phyloP scores from a whole-genome alignment of 2,888 invertebrate species.

The Fragum whitleyi region DNA sequence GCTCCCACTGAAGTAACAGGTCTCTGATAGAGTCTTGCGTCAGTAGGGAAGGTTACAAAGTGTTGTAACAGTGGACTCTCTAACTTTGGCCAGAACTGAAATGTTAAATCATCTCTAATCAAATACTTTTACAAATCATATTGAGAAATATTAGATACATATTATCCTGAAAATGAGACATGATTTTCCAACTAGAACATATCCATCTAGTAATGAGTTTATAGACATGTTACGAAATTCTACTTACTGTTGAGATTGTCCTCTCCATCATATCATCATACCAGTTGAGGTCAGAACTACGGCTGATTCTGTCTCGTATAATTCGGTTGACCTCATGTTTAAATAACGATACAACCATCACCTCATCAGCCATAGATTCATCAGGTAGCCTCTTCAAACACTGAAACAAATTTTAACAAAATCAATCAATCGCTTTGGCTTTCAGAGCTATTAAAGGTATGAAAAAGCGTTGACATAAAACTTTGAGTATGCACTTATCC shows the following conservation, averaged over 20 bases:
- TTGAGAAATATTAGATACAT: no score
- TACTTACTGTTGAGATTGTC: constrained; percentile 75
- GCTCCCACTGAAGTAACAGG: constrained; percentile 80
- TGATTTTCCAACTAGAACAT: no score
- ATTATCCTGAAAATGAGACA: no score
- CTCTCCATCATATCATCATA: constrained; percentile 82
- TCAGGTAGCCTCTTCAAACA: constrained; percentile 82
- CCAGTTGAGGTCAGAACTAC: constrained; percentile 83
- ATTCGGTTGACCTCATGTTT: constrained; percentile 83
- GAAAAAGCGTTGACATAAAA: no score
- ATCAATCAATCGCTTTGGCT: no score
- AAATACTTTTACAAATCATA: constrained; percentile 36
- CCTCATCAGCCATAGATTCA: constrained; percentile 84
- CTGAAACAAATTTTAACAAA: constrained; percentile 71
- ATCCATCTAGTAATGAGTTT: no score
- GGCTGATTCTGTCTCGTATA: constrained; percentile 81
- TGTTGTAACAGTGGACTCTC: constrained; percentile 77
- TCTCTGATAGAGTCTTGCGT: constrained; percentile 81
- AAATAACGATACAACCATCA: constrained; percentile 83
- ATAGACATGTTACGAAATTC: no score
- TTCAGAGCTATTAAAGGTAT: no score
- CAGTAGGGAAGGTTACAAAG: constrained; percentile 84
- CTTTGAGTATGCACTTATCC: no score
- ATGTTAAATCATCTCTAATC: not conserved
- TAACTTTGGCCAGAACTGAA: constrained; percentile 78